Evolutionary conservation across 1,140 invertebrate genomes (phyloP), one percentile per base, ranked within the genome.

Genomic region (Samia ricini): DNA sequence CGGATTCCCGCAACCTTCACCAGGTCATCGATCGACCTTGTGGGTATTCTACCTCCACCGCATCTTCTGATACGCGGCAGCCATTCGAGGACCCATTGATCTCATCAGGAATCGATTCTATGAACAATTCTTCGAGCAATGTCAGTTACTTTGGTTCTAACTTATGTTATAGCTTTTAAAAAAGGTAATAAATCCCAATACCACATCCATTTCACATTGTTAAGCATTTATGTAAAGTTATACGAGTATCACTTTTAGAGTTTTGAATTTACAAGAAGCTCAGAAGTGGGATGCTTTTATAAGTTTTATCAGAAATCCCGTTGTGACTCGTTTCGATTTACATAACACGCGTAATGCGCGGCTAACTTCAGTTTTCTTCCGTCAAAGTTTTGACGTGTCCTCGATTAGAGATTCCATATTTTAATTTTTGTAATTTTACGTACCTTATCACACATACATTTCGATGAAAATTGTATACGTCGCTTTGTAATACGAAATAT

Each of bases 181-280:
- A 4, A 26, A 4, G 8, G 26, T 4, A 26, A 8, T 4, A 8
- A 8, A 26, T 26, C 3, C 12, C 56, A 19, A 56, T 59, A 42
- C 50, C 62, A 22, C 24, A 60, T 69, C 66, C 54, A 64, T 24
- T 15, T 15, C 33, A 42, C 12, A 42, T 42, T 8, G n/a, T n/a
- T 15, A 42, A 42, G n/a, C 10, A 12, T 12, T n/a, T 15, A 42
- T 15, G 33, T 15, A 15, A 42, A 2, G 12, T 15, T 12, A 42
- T 12, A 48, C 21, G 56, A 56, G 68, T 77, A 81, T 81, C 74
- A 77, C 69, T 73, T 62, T 68, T 72, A 65, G 61, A 68, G 68
- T 69, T 74, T 66, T 76, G 75, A 83, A 83, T 83, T 77, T 83
- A 81, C 79, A 81, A 80, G 70, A 58, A 71, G 66, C 62, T 65